Percentiles rank a stretch among this genome's conserved stretches.
Evolutionary conservation across 2,113 vertebrate species (phyloP).

Genomic region (Tetrao urogallus): DNA sequence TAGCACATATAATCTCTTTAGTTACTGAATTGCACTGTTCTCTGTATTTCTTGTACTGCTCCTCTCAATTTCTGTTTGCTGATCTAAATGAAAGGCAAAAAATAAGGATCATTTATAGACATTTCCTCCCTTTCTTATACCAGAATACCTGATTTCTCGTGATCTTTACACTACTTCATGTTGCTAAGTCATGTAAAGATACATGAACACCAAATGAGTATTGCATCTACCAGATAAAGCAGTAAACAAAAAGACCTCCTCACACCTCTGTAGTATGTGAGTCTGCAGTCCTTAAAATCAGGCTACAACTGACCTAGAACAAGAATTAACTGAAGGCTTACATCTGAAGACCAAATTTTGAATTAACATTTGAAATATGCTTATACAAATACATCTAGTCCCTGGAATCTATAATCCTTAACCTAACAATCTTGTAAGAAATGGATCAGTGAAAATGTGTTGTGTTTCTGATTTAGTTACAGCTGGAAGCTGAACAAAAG

Average conservation of each 20-base stretch:
- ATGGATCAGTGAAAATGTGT: background rate
- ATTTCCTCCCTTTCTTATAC: background rate
- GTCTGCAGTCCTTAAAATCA: background rate
- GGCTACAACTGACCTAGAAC: background rate
- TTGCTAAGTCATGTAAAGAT: conserved; percentile 19
- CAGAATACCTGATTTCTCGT: background rate
- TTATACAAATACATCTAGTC: background rate
- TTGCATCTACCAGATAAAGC: background rate
- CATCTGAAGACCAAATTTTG: background rate
- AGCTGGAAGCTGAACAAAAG: background rate
- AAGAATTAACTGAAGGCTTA: background rate
- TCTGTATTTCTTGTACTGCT: conserved; percentile 44
- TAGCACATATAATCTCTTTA: conserved; percentile 39
- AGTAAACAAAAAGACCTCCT: background rate
- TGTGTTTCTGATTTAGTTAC: background rate
- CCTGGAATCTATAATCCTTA: background rate
- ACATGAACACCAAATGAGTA: background rate
- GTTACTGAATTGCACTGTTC: conserved; percentile 11
- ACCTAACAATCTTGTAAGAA: background rate
- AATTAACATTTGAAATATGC: background rate
- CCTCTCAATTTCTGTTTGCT: background rate
- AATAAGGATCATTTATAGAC: background rate
- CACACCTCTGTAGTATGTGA: background rate
- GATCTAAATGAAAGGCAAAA: conserved; percentile 19
- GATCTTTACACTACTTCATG: conserved; percentile 5